Base-by-base conservation (phyloP, 2,113 vertebrate species). In the Ciconia stormi region DNA sequence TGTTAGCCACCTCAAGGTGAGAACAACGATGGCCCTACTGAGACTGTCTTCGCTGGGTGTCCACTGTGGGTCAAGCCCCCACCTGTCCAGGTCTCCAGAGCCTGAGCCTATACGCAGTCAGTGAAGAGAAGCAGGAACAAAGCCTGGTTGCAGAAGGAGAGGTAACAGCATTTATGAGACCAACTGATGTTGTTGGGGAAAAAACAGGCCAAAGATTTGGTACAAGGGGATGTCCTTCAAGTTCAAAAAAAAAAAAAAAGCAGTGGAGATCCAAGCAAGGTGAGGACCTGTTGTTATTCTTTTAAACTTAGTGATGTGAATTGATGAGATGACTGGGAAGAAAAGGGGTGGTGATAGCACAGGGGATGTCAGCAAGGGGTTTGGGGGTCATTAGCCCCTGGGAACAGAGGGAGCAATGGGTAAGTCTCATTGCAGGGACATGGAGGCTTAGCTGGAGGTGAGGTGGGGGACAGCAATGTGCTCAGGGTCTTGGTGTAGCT, bases 31-130 rank as follows among this genome's bases (percentile, higher is more conserved):
- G 38, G 8, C 15, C 32, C 32, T 40, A 8, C 26, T 50, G n/a
- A 20, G 40, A 36, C 2, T 11, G 13, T 4, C 70, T 22, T 0
- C 1, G 2, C 4, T 1, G 1, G 21, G 27, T 40, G 67, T 16
- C 16, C 6, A 2, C 58, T 50, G 40, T 62, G 44, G 32, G 29
- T 46, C 52, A 61, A 55, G 3, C 6, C 14, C 13, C 14, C 36
- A n/a, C 22, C 52, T 21, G 15, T 38, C 29, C 63, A 56, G 15
- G 17, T 61, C 3, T 79, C 4, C 58, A 70, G 62, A 44, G 11
- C 50, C 23, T 47, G 22, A 49, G 8, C 13, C 40, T 38, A 8
- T 27, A 42, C 0, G 0, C 10, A n/a, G 52, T 14, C 32, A 46
- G 20, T 38, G 52, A 87, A 49, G 46, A 15, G 53, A 77, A 82